Evolutionary conservation across 2,797 vertebrate genomes (phyloP).

Genomic region (Danio jaintianensis): DNA sequence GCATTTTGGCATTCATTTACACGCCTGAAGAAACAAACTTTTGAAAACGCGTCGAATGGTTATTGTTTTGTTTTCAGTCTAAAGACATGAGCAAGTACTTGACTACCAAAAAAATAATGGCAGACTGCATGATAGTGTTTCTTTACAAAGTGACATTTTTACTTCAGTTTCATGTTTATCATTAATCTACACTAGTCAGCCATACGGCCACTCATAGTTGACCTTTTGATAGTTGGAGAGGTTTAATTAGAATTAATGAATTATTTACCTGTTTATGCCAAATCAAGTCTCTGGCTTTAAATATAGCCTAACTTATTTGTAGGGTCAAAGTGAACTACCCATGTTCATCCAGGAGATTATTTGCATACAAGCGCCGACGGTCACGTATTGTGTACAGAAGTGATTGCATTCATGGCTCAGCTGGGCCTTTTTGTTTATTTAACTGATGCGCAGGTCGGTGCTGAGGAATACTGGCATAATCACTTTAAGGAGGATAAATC

Average conservation of each 20-base stretch:
- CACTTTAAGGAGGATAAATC: constrained; percentile 70
- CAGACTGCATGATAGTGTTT: too few species aligned
- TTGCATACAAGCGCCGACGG: background rate
- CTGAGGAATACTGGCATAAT: constrained; percentile 65
- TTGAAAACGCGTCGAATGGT: too few species aligned
- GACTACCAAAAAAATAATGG: too few species aligned
- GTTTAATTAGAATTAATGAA: background rate
- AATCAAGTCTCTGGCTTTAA: background rate
- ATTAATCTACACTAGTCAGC: background rate
- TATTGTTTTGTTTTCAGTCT: too few species aligned
- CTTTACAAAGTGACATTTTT: background rate
- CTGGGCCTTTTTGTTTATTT: constrained; percentile 57
- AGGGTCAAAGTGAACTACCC: background rate
- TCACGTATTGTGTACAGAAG: constrained; percentile 15
- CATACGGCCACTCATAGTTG: background rate
- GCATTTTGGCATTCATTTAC: too few species aligned
- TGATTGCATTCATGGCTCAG: constrained; percentile 40
- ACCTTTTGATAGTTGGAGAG: background rate
- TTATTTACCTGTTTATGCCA: background rate
- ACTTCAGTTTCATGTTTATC: too few species aligned
- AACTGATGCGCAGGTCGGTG: constrained; percentile 58
- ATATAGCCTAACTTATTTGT: constrained; percentile 2
- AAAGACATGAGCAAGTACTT: too few species aligned
- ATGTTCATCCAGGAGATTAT: constrained; percentile 6
- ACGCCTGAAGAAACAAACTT: too few species aligned